Base-by-base conservation (phyloP, 1,140 invertebrate genomes). In the Bombus soroeensis region DNA sequence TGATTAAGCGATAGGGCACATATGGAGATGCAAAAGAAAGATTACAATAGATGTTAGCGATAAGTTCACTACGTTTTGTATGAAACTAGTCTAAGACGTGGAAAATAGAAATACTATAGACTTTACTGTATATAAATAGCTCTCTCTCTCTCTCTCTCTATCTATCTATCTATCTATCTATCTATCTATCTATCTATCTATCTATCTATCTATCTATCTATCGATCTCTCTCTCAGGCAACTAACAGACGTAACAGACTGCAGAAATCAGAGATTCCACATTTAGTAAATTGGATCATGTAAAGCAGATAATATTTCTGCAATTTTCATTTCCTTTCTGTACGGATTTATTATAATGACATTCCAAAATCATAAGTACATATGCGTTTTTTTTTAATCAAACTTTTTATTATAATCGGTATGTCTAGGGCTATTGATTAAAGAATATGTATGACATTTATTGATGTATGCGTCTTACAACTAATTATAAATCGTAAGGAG, bases 51-150 rank as follows among this genome's bases (percentile, higher is more conserved):
- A 74, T 53, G 66, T 87, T 91, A 88, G 87, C 57, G 72, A 74
- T 88, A 91, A 91, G 72, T 89, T 88, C 70, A 78, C 77, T 70
- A 64, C 81, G 78, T 92, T 93, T 92, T 88, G 87, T 93, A 91
- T 90, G 90, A 93, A 92, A 93, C 92, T 93, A 93, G 92, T 93
- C 91, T 92, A 93, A 93, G 85, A 74, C 59, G 68, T 80, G 83
- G 85, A 85, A 87, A 68, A 74, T 84, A 85, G 82, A 81, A 76
- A 62, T 76, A 80, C 68, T 82, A 71, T 89, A 85, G 59, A 82
- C 71, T 85, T 43, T 83, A 81, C 43, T 86, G 71, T 88, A 81
- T 79, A 90, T 83, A 90, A 75, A 85, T 66, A 70, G 43, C 83
- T 75, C 59, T 79, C 43, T 47, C 15, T 47, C 43, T 47, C 43